Percentiles rank a stretch among this genome's conserved stretches.
phyloP scores from a whole-genome alignment of 2,888 invertebrate species.

The Erebia ligea region DNA sequence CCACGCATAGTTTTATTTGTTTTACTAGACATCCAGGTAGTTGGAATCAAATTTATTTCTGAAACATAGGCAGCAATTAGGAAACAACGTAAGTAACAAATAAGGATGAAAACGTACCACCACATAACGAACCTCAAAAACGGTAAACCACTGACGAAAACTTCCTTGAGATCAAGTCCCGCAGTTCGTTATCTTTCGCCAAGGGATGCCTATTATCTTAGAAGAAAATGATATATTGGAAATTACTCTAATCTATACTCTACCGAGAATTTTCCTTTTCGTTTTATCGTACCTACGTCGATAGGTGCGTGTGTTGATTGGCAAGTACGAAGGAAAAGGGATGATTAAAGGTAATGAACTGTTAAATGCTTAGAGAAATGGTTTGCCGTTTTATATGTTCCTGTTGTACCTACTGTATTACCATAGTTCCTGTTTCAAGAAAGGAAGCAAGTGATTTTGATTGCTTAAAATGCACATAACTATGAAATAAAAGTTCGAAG shows the following conservation, averaged over 20 bases:
- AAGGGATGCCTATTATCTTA: slow-evolving; percentile 69
- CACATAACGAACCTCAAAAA: slow-evolving; percentile 24
- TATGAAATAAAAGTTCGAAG: too few relatives aligned
- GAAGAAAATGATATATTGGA: slow-evolving; percentile 67
- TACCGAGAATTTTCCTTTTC: slow-evolving; percentile 35
- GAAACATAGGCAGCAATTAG: too few relatives aligned
- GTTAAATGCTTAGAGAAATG: slow-evolving; percentile 6
- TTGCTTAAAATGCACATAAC: too few relatives aligned
- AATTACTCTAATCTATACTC: slow-evolving; percentile 63
- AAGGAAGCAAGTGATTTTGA: too few relatives aligned
- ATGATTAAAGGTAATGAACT: slow-evolving; percentile 17
- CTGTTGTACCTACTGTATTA: too few relatives aligned
- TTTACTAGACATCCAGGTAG: too few relatives aligned
- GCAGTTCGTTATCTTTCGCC: slow-evolving; percentile 68
- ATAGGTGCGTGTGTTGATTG: slow-evolving; percentile 23
- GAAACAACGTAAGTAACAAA: too few relatives aligned
- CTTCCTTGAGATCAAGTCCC: slow-evolving; percentile 46
- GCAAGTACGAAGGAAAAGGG: slow-evolving; percentile 14
- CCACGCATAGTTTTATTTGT: too few relatives aligned
- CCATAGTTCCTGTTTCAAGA: too few relatives aligned
- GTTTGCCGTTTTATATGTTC: background rate
- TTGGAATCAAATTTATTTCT: too few relatives aligned
- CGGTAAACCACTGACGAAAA: slow-evolving; percentile 37
- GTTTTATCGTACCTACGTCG: slow-evolving; percentile 21
- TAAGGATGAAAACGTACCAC: too few relatives aligned